phyloP scores from a whole-genome alignment of 2,888 invertebrate genomes.

The Philonicus albiceps region DNA sequence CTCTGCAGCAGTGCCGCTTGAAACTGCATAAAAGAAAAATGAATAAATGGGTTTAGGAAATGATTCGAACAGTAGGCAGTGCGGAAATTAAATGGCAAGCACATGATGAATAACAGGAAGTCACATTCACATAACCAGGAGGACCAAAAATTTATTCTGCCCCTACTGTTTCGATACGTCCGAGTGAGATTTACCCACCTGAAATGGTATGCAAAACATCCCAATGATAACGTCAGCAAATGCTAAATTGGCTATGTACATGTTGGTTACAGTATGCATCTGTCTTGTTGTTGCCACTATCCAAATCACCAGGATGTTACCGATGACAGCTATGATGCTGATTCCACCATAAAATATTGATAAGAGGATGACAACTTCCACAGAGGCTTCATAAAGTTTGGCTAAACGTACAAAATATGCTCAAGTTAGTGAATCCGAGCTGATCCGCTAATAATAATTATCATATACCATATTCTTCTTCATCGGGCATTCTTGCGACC shows the following conservation, averaged over 20 bases:
- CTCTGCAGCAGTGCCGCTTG: slow-evolving; percentile 87
- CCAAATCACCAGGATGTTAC: slow-evolving; percentile 86
- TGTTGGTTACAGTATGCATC: slow-evolving; percentile 86
- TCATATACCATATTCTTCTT: slow-evolving; percentile 24
- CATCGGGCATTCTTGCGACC: background rate
- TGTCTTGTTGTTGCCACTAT: slow-evolving; percentile 79
- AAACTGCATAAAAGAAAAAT: slow-evolving; percentile 67
- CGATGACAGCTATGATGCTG: slow-evolving; percentile 80
- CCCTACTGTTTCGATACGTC: background rate
- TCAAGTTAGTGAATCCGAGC: background rate
- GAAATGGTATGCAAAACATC: slow-evolving; percentile 84
- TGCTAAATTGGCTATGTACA: slow-evolving; percentile 86
- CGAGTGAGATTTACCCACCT: slow-evolving; percentile 61
- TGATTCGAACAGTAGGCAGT: background rate
- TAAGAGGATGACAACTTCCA: slow-evolving; percentile 75
- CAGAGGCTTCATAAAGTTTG: slow-evolving; percentile 76
- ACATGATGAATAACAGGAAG: background rate
- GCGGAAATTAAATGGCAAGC: slow-evolving; percentile 37
- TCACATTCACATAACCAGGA: background rate
- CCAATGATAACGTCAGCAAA: slow-evolving; percentile 87
- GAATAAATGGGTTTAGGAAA: slow-evolving; percentile 11
- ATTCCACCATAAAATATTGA: slow-evolving; percentile 83
- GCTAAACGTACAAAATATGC: slow-evolving; percentile 59
- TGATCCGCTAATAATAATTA: background rate
- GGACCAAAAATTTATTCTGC: background rate